Evolutionary conservation across 2,113 vertebrate species (phyloP), one percentile per base, ranked within the genome.

Genomic region (Atrichornis clamosus): DNA sequence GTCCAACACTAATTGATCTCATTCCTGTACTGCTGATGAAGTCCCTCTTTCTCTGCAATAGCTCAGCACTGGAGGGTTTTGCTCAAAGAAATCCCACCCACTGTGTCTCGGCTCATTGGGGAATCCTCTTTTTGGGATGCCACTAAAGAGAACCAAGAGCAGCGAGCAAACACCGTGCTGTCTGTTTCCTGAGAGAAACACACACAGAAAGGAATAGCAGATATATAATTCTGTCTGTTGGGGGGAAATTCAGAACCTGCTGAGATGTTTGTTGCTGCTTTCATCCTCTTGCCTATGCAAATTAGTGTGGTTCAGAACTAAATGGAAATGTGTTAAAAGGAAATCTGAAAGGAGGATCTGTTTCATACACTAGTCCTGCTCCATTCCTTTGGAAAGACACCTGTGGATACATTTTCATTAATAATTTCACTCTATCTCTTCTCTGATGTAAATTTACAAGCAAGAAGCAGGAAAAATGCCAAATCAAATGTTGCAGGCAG

Each of bases 151-250:
- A 49, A 41, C 6, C 10, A 72, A 52, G 23, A 75, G 13, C 6
- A 1, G 21, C 0, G 0, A 81, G 52, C 0, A 0, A 92, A n/a
- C 22, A 12, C 18, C 0, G 0, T 14, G 18, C 46, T 85, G 15
- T 10, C 75, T 80, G 42, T 41, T 79, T 75, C n/a, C 44, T 33
- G 49, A 60, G 62, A 79, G 65, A 64, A 42, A 75, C 46, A 33
- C 22, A 18, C 12, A 49, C 1, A 73, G 59, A 60, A 79, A 59
- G 33, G 35, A 93, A 11, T 8, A 70, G 75, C 14, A 78, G 46
- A 68, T 37, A 47, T 1, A 28, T 53, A 62, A 87, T 89, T 93
- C 84, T 73, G 58, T 62, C 84, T 37, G 44, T 13, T 13, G 50
- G 44, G 28, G 41, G 9, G 1, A 64, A 91, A 64, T 46, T 78